Evolutionary conservation across 2,113 vertebrate species (phyloP).

Genomic region (Gasterosteus nipponicus): DNA sequence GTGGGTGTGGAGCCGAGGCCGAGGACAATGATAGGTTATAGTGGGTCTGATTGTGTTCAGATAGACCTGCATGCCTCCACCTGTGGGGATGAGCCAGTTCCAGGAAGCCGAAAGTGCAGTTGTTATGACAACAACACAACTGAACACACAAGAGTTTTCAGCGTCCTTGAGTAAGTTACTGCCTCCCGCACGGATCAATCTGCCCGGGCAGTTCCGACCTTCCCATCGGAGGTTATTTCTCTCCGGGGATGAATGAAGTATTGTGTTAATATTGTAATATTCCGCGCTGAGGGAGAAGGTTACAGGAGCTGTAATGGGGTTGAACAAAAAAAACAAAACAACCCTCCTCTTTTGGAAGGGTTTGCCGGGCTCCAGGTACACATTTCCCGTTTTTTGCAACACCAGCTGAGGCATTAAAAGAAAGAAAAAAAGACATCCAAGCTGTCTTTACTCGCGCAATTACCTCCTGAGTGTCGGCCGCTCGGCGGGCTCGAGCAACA

Average conservation of each 20-base stretch:
- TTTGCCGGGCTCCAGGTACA: slow-evolving; percentile 19
- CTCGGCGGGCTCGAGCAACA: slow-evolving; percentile 38
- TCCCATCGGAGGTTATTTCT: slow-evolving; percentile 30
- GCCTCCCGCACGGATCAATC: slow-evolving; percentile 9
- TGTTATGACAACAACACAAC: slow-evolving; percentile 41
- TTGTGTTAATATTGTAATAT: slow-evolving; percentile 28
- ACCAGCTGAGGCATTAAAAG: slow-evolving; percentile 24
- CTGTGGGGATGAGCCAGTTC: slow-evolving; percentile 14
- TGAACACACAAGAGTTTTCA: neutral
- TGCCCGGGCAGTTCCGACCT: slow-evolving; percentile 42
- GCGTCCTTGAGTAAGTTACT: slow-evolving; percentile 25
- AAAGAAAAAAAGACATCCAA: neutral
- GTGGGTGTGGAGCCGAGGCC: slow-evolving; percentile 7
- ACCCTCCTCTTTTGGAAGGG: neutral
- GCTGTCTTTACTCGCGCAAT: slow-evolving; percentile 30
- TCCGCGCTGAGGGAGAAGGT: slow-evolving; percentile 9
- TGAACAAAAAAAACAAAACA: neutral
- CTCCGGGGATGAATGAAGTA: slow-evolving; percentile 40
- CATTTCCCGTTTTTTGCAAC: slow-evolving; percentile 2
- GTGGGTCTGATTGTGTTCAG: slow-evolving; percentile 7
- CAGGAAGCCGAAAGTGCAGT: slow-evolving; percentile 8
- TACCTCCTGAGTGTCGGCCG: slow-evolving; percentile 44
- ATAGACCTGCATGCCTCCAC: slow-evolving; percentile 4
- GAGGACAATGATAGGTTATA: slow-evolving; percentile 52
- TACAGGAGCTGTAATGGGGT: slow-evolving; percentile 1